Percentiles rank a stretch among this genome's conserved stretches.
Evolutionary conservation across 2,113 vertebrate genomes (phyloP).

Genomic region (Uropsilus gracilis): DNA sequence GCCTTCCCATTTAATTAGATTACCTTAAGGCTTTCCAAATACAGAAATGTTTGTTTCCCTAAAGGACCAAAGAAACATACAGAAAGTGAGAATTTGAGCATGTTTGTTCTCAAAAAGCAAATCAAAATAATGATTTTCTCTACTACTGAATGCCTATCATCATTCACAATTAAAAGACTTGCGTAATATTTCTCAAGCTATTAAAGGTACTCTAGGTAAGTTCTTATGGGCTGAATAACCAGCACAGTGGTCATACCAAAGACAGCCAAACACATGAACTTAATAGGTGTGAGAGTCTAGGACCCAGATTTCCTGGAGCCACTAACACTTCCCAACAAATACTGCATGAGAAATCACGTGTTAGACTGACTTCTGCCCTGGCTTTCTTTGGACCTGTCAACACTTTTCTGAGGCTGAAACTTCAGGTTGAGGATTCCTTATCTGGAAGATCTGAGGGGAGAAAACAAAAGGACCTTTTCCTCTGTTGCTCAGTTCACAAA

Average conservation of each 20-base stretch:
- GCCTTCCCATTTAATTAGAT: background rate
- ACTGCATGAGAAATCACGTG: background rate
- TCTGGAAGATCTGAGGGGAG: background rate
- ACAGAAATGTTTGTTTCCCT: background rate
- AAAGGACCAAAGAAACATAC: background rate
- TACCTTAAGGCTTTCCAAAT: background rate
- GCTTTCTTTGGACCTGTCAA: background rate
- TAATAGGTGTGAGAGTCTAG: background rate
- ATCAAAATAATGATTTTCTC: background rate
- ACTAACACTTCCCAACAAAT: background rate
- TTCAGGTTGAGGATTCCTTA: background rate
- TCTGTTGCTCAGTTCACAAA: background rate
- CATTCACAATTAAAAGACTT: background rate
- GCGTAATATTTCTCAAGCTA: background rate
- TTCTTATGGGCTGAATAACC: background rate
- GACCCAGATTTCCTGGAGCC: background rate
- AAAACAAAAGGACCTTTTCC: background rate
- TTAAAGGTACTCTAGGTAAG: background rate
- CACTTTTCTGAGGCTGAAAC: background rate
- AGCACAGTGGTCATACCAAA: background rate
- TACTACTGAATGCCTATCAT: background rate
- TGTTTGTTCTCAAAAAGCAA: background rate
- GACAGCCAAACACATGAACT: background rate
- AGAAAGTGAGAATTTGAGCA: background rate
- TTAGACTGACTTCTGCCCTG: background rate